These are phyloP conservation scores for Darevskia nairensis DNA, from an alignment of 2,797 vertebrate genomes.

Conservation along the genomic window DNA sequence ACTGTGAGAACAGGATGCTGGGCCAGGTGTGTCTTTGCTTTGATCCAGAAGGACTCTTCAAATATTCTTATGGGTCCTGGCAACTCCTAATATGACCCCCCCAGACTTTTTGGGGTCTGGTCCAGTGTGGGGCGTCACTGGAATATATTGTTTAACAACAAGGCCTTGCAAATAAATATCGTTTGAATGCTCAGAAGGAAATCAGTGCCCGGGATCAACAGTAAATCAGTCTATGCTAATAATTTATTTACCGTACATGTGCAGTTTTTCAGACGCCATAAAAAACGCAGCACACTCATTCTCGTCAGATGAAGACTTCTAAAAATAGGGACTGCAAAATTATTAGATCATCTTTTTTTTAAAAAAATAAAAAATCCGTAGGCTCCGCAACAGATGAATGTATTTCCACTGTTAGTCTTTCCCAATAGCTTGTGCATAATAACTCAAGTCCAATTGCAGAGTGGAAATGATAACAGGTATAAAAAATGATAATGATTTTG, in stretches of 20 bases:
- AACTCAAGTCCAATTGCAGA: background rate
- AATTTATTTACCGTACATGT: background rate
- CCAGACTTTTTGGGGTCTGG: background rate
- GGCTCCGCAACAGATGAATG: too few relatives aligned
- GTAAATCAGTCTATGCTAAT: background rate
- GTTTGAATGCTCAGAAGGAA: background rate
- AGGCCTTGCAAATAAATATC: background rate
- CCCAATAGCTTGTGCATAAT: background rate
- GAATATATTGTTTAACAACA: background rate
- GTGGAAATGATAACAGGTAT: background rate
- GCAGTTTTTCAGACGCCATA: background rate
- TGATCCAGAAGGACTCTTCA: too few relatives aligned
- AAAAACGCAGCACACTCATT: background rate
- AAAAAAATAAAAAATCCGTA: too few relatives aligned
- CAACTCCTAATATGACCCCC: too few relatives aligned
- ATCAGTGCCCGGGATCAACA: background rate
- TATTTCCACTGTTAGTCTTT: background rate
- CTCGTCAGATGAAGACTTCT: background rate
- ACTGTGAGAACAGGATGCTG: too few relatives aligned
- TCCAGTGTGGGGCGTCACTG: background rate
- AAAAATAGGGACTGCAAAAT: background rate
- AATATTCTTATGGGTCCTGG: too few relatives aligned
- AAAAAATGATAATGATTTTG: background rate
- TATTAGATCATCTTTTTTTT: too few relatives aligned
- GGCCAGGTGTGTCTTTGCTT: too few relatives aligned